A percentile compares a stretch with the other conserved stretches of the same genome.
phyloP scores from a whole-genome alignment of 1,140 invertebrate species.

The Lordiphosa stackelbergi region DNA sequence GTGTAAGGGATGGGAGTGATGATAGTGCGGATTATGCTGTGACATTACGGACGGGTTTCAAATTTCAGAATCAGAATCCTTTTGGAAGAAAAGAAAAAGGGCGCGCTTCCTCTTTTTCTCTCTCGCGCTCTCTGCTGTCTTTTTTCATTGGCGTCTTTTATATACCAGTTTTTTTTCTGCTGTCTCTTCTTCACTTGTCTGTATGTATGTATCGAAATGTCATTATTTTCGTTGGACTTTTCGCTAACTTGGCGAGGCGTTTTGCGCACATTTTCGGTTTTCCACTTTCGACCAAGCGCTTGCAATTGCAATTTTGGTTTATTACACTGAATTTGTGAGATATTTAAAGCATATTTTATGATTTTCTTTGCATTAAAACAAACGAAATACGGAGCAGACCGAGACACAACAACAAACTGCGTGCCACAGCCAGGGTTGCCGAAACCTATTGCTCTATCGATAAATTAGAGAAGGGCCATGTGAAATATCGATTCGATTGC shows the following conservation, averaged over 20 bases:
- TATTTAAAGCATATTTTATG: slow-evolving; percentile 29
- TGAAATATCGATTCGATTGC: slow-evolving; percentile 1
- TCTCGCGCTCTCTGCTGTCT: slow-evolving; percentile 49
- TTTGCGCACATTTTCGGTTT: slow-evolving; percentile 25
- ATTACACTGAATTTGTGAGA: slow-evolving; percentile 1
- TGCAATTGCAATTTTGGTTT: slow-evolving; percentile 20
- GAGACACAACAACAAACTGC: slow-evolving; percentile 57
- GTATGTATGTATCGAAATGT: slow-evolving; percentile 71
- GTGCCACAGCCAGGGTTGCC: slow-evolving; percentile 13
- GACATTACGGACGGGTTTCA: slow-evolving; percentile 56
- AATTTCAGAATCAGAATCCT: slow-evolving; percentile 8
- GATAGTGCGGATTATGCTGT: slow-evolving; percentile 62
- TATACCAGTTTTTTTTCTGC: slow-evolving; percentile 70
- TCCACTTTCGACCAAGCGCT: slow-evolving; percentile 12
- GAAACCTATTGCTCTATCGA: slow-evolving; percentile 1
- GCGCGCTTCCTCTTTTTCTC: slow-evolving; percentile 42
- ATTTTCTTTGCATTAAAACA: slow-evolving; percentile 14
- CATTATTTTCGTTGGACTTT: slow-evolving; percentile 45
- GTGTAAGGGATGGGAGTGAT: slow-evolving; percentile 35
- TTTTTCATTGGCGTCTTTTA: slow-evolving; percentile 70
- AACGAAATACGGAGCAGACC: slow-evolving; percentile 39
- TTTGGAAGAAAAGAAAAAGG: slow-evolving; percentile 25
- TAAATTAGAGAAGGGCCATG: neutral
- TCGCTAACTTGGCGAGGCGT: slow-evolving; percentile 15
- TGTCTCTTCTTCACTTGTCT: slow-evolving; percentile 45